Base-by-base conservation (phyloP, 2,113 vertebrate genomes). In the Choloepus hoffmanni region DNA sequence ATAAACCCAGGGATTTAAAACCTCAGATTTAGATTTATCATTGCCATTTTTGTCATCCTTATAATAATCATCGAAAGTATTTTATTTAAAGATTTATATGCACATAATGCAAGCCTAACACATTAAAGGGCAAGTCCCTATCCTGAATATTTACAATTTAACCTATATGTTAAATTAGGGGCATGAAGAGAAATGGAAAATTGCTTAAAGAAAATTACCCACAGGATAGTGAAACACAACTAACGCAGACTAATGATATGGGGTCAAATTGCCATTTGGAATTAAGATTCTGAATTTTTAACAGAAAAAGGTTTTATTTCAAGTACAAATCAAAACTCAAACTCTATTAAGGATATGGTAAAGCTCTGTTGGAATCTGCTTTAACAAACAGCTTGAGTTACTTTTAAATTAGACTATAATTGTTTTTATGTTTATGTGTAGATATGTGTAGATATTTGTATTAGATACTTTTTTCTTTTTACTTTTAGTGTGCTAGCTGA, bases 271-370 rank as follows among this genome's bases (percentile, higher is more conserved):
- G 23, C 36, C 88, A 68, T 33, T 84, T 89, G 84, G 58, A 96
- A 96, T 95, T 94, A 83, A 93, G 58, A 92, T 87, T 94, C 28
- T 65, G 58, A 85, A 63, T 95, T 95, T 87, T 87, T 93, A 76
- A 87, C 53, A 91, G 73, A n/a, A 94, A 88, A 8, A 5, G 0
- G 2, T 74, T 85, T 97, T 89, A 85, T 87, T 95, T 87, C 63
- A 94, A 92, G 86, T 89, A 82, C 21, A 94, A 90, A 67, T 48
- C 48, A 72, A 76, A 88, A 72, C 30, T 68, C 77, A 81, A 81
- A 72, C 11, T 79, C 6, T 85, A 48, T 78, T 96, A 84, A 95
- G 85, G 28, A 62, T 53, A 81, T 40, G 26, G 30, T 72, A 92
- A 85, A 62, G 30, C 33, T 86, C 76, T 40, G 48, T 58, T 92